Conservation (phyloP, 2,113 vertebrate genomes). For the Romanogobio albipinnatus region DNA sequence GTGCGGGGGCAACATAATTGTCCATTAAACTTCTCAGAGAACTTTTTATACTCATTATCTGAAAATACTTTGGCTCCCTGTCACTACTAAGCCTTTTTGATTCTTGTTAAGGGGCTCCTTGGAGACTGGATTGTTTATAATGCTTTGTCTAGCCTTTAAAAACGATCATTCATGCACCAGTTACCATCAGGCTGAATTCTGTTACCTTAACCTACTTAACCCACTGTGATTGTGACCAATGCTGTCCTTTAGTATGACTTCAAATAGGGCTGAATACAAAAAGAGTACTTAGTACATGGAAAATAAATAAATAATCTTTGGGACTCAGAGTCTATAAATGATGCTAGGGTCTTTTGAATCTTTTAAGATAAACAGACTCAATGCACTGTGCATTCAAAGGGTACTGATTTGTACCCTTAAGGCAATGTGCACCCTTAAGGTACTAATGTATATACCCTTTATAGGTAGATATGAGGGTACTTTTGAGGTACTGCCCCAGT, state of each 20-base stretch:
- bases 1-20: constrained; percentile 8
- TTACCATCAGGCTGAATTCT: neutral
- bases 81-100: constrained; percentile 32
- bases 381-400: too few relatives aligned
- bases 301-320: neutral
- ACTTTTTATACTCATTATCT: constrained; percentile 35
- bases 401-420: too few relatives aligned
- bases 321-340: neutral
- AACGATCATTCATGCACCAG: constrained; percentile 23
- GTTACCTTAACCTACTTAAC: constrained; percentile 25
- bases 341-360: neutral
- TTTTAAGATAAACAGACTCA: too few relatives aligned
- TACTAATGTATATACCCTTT: too few relatives aligned
- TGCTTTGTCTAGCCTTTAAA: constrained; percentile 4
- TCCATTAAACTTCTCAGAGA: constrained; percentile 21
- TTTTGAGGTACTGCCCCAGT: neutral
- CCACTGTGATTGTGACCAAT: constrained; percentile 7
- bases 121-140: constrained; percentile 39
- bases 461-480: neutral
- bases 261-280: neutral
- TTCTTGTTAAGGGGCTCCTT: constrained; percentile 25
- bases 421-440: too few relatives aligned
- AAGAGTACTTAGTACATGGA: neutral
- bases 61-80: constrained; percentile 32
- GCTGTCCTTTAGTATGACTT: neutral